Conservation (phyloP, 2,888 invertebrate species). For the Harpalus rufipes region DNA sequence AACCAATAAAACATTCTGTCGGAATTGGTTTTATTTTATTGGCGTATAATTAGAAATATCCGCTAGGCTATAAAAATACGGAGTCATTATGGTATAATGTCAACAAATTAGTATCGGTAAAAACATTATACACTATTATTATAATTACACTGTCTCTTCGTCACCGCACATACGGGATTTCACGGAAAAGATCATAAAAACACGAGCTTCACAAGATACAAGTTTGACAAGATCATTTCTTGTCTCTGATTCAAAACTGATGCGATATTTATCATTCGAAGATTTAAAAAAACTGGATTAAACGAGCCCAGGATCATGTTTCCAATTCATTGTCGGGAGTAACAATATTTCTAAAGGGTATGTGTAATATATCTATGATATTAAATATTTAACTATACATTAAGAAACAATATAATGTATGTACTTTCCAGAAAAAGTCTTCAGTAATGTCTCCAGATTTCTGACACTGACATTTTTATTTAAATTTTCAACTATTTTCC, state of each 20-base stretch:
- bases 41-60: constrained; percentile 40
- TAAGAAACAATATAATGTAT: too few relatives aligned
- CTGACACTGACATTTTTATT: too few relatives aligned
- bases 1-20: constrained; percentile 15
- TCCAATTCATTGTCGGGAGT: too few relatives aligned
- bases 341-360: too few relatives aligned
- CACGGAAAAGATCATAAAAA: background rate
- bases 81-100: constrained; percentile 51
- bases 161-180: background rate
- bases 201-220: background rate
- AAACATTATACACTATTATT: constrained; percentile 21
- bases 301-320: too few relatives aligned
- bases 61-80: constrained; percentile 45
- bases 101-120: constrained; percentile 49
- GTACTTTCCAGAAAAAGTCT: too few relatives aligned
- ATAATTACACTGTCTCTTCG: constrained; percentile 17
- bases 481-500: too few relatives aligned
- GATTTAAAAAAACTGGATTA: background rate
- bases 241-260: background rate
- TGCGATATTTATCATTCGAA: background rate
- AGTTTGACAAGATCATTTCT: background rate
- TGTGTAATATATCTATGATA: too few relatives aligned
- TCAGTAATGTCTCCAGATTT: too few relatives aligned
- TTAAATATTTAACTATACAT: too few relatives aligned
- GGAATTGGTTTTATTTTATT: constrained; percentile 40